Base-by-base conservation (phyloP, 1,140 invertebrate species). In the Tetraneura akinire region DNA sequence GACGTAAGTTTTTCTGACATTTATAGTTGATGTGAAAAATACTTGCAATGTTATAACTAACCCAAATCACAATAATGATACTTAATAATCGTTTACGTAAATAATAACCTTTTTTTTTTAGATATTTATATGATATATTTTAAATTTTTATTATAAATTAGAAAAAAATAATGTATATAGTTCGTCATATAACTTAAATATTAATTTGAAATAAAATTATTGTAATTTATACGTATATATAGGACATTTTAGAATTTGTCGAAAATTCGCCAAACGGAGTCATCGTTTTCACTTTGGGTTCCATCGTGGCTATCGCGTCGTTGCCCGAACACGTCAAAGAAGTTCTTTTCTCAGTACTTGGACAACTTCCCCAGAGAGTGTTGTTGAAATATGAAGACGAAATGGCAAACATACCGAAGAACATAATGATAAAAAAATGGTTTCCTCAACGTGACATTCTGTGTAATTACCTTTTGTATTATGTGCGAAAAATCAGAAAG, bases 261-360 rank as follows among this genome's bases (percentile, higher is more conserved):
- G 88, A 90, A 80, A 85, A 86, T 32, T 87, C 90, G 0, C 83
- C 84, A 23, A 83, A 88, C 26, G 90, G 90, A 3, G 88, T 88
- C 1, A 87, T 91, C 51, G 88, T 89, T 78, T 88, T 91, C 81
- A 90, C 89, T 82, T 85, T 91, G 80, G 90, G 90, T 6, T 87
- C 87, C 5, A 87, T 86, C 57, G 82, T 88, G 0, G 83, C 85
- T 73, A 85, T 86, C 47, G 81, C 83, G 0, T 81, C 86, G 11
- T 83, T 89, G 71, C 84, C 86, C 0, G 45, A 80, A 21, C 83
- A 85, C 6, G 85, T 83, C 45, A 82, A 86, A 0, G 62, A 83
- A 9, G 84, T n/a, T n/a, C 82, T 0, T 84, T 91, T 23, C 80
- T 86, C 18, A 82, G 85, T 84, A 13, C 88, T 89, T 80, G 81